These are phyloP conservation scores for Sparidentex hasta DNA, from an alignment of 2,797 vertebrate species.

Conservation along the genomic window DNA sequence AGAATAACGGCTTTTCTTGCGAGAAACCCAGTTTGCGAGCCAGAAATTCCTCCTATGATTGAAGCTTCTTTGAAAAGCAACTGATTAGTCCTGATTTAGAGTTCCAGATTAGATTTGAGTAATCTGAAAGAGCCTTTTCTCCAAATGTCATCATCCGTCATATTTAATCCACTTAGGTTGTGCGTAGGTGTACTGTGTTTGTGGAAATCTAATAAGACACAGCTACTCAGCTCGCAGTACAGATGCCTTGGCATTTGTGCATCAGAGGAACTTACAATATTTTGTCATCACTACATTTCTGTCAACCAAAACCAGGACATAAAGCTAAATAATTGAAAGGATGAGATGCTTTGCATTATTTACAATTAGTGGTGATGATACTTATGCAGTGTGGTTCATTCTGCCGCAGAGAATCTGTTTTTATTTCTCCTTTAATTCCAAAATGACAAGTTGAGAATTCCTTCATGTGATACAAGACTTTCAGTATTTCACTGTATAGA, in stretches of 20 bases:
- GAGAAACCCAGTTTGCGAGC: conserved; percentile 75
- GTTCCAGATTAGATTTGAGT: conserved; percentile 83
- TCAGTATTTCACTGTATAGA: conserved; percentile 58
- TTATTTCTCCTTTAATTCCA: conserved; percentile 56
- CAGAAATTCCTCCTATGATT: conserved; percentile 75
- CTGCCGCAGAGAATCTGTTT: conserved; percentile 65
- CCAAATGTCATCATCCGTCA: conserved; percentile 85
- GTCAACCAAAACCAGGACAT: conserved; percentile 83
- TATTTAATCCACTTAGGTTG: conserved; percentile 84
- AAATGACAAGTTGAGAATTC: conserved; percentile 64
- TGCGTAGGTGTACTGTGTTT: conserved; percentile 83
- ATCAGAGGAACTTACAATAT: conserved; percentile 77
- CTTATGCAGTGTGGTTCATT: conserved; percentile 69
- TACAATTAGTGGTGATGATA: conserved; percentile 81
- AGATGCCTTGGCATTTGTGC: conserved; percentile 74
- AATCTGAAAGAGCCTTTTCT: conserved; percentile 84
- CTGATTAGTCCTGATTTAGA: conserved; percentile 84
- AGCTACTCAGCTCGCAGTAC: conserved; percentile 72
- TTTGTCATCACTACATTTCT: conserved; percentile 80
- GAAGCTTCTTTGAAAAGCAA: conserved; percentile 80
- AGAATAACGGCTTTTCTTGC: conserved; percentile 69
- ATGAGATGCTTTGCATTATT: conserved; percentile 82
- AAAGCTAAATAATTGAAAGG: conserved; percentile 84
- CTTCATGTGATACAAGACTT: conserved; percentile 49
- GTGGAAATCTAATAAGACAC: conserved; percentile 84